phyloP scores from a whole-genome alignment of 2,888 invertebrate species.

The Pteria penguin region DNA sequence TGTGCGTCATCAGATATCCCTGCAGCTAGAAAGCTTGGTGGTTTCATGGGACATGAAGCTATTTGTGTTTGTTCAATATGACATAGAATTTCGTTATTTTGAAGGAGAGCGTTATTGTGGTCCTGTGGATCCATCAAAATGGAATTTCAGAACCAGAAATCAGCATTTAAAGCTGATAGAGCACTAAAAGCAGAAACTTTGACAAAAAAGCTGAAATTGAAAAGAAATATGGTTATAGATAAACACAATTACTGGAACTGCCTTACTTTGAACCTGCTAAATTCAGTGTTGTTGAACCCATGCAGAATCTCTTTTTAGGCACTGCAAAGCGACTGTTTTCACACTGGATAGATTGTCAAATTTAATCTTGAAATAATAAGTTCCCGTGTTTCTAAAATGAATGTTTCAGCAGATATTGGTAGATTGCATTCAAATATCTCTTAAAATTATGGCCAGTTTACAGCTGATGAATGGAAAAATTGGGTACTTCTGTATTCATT shows the following conservation, averaged over 20 bases:
- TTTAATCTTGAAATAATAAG: neutral
- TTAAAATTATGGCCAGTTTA: too few species aligned
- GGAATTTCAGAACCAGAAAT: neutral
- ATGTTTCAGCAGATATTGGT: too few species aligned
- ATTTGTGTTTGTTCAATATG: neutral
- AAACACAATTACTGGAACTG: neutral
- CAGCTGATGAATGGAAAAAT: too few species aligned
- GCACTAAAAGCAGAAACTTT: neutral
- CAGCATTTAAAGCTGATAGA: neutral
- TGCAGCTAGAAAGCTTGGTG: too few species aligned
- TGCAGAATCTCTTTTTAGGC: slow-evolving; percentile 10
- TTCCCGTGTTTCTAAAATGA: too few species aligned
- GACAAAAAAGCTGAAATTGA: neutral
- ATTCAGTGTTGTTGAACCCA: too few species aligned
- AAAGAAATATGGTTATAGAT: too few species aligned
- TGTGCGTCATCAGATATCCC: too few species aligned
- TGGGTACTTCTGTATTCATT: too few species aligned
- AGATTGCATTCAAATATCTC: too few species aligned
- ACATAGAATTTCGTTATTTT: neutral
- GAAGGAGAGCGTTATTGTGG: neutral
- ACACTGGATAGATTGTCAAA: neutral
- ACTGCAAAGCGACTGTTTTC: neutral
- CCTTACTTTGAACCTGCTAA: slow-evolving; percentile 6
- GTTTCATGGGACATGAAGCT: too few species aligned
- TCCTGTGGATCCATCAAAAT: neutral